phyloP scores from a whole-genome alignment of 2,888 invertebrate genomes.

The Therioaphis trifolii region DNA sequence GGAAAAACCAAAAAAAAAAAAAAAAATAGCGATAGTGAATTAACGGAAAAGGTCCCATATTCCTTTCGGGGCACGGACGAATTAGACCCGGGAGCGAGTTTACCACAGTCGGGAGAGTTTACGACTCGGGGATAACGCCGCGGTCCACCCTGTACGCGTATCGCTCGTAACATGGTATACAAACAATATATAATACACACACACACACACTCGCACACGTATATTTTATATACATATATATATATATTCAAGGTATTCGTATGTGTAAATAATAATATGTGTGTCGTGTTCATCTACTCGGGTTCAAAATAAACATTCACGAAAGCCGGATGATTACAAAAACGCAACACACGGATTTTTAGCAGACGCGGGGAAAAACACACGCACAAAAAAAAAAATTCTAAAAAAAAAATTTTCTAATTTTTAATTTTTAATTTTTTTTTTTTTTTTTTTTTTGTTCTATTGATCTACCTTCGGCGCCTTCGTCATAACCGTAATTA shows the following conservation, averaged over 20 bases:
- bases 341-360: conserved; percentile 44
- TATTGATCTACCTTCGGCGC: conserved; percentile 46
- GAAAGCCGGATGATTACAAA: conserved; percentile 38
- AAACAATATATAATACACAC: no score
- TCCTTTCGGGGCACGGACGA: no score
- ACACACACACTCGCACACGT: no score
- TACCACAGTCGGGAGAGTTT: no score
- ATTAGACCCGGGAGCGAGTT: no score
- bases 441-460: not conserved
- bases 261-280: not conserved
- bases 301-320: conserved; percentile 21
- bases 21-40: no score
- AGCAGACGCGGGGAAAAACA: conserved; percentile 8
- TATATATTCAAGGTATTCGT: not conserved
- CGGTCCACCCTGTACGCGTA: no score
- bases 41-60: no score
- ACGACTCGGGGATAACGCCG: no score
- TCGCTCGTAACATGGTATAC: no score
- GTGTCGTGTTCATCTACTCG: conserved; percentile 32
- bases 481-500: conserved; percentile 36
- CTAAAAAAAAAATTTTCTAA: not conserved
- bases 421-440: not conserved
- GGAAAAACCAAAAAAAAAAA: no score
- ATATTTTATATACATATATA: not conserved
- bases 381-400: not conserved